Base-by-base conservation (phyloP, 2,797 vertebrate species). In the Ateles fusciceps region DNA sequence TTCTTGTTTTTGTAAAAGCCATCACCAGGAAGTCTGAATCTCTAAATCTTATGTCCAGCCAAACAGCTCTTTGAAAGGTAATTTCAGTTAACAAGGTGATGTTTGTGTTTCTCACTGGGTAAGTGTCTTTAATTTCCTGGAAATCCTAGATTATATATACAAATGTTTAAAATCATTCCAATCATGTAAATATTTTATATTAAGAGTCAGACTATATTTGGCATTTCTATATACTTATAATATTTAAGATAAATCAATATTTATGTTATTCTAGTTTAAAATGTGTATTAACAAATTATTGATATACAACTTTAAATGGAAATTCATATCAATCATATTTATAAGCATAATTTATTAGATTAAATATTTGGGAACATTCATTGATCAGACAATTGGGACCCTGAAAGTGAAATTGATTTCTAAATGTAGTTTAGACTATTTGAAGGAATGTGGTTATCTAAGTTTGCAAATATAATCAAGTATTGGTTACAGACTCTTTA, bases 351-450 rank as follows among this genome's bases (percentile, higher is more conserved):
- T 89, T 96, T 89, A 64, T 85, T 91, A 87, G 74, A 39, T 90
- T 72, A 91, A 72, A 11, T 68, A 48, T 59, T 78, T 57, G 55
- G 28, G 22, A 57, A 46, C 2, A 74, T 91, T 89, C 48, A 17
- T 76, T 89, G 91, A 89, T 68, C 5, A 81, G 78, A 80, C 4
- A 57, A 76, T 22, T 76, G 36, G 83, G 19, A 28, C 21, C 22
- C 39, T 78, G 87, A 92, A 88, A 79, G 71, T 89, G 50, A 95
- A 94, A 94, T 50, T 39, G 36, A 46, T 91, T 86, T 95, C 36
- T 87, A 89, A 76, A 64, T 55, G 33, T 5, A 87, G 15, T 59
- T 85, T 76, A 92, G 61, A 88, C 19, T 71, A 88, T 78, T 19
- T 76, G 48, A 93, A 89, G 59, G 26, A 79, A 89, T 93, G 52